A percentile compares a stretch with the other conserved stretches of the same genome.
These are phyloP conservation scores for Reticulitermes lucifugus DNA, from an alignment of 2,888 invertebrate species.

Conservation along the genomic window DNA sequence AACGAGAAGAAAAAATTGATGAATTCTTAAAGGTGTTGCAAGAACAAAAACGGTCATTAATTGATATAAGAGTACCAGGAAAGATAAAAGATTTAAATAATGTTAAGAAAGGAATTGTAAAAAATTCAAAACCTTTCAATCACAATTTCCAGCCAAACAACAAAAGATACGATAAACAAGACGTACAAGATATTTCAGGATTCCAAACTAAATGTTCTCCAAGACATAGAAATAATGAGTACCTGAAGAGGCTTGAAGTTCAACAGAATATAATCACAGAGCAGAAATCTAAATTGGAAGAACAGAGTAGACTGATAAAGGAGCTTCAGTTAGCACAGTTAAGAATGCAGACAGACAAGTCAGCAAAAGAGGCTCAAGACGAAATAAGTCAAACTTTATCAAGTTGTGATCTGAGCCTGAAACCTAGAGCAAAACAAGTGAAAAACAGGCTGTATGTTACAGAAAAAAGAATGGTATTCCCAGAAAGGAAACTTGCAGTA, in stretches of 20 bases:
- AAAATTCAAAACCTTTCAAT: background rate
- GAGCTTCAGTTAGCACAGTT: slow-evolving; percentile 78
- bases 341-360: slow-evolving; percentile 72
- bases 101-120: background rate
- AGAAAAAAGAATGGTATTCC: background rate
- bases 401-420: slow-evolving; percentile 14
- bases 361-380: slow-evolving; percentile 69
- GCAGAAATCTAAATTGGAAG: slow-evolving; percentile 77
- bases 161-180: background rate
- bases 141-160: background rate
- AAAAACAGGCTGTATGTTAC: background rate
- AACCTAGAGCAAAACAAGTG: slow-evolving; percentile 25
- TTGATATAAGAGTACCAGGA: background rate
- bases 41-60: slow-evolving; percentile 16
- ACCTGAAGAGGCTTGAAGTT: slow-evolving; percentile 68
- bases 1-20: slow-evolving; percentile 36
- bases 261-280: slow-evolving; percentile 80
- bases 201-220: slow-evolving; percentile 4
- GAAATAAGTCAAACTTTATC: slow-evolving; percentile 64
- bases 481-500: background rate
- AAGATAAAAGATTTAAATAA: background rate
- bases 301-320: slow-evolving; percentile 79
- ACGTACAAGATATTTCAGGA: background rate
- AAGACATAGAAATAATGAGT: background rate
- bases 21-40: slow-evolving; percentile 33